phyloP scores from a whole-genome alignment of 2,113 vertebrate genomes.

The human (Homo sapiens) region GRCh38 chr7:139985501-139986000 shows the following conservation, averaged over 20 bases:
- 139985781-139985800: not conserved
- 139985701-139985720: not conserved
- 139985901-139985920: not conserved
- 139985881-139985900: not conserved
- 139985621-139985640: not conserved
- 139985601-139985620: not conserved
- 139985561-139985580: not conserved
- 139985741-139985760: not conserved
- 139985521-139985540: not conserved
- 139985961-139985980: not conserved
- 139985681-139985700: not conserved
- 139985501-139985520: not conserved
- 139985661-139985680: not conserved
- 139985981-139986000: not conserved
- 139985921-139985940: not conserved
- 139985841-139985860: not conserved
- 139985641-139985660: not conserved
- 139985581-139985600: not conserved
- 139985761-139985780: not conserved
- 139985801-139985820: not conserved
- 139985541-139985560: not conserved
- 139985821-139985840: rapidly evolving
- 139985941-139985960: not conserved
- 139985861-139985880: not conserved
- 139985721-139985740: not conserved